phyloP scores from a whole-genome alignment of 2,888 invertebrate species.

The Melieria omissa region DNA sequence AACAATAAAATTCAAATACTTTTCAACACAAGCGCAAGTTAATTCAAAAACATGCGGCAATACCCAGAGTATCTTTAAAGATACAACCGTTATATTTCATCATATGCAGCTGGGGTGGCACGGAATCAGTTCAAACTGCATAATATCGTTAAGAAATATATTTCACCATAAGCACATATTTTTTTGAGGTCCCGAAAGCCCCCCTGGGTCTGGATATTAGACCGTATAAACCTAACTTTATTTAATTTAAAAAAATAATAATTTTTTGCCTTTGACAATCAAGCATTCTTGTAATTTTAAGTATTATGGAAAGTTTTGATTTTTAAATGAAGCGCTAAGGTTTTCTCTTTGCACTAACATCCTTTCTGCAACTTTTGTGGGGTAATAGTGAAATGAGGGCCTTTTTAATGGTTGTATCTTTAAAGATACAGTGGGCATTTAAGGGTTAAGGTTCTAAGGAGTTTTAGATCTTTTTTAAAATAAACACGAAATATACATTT shows the following conservation, averaged over 20 bases:
- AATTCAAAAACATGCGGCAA: not conserved
- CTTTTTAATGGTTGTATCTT: not conserved
- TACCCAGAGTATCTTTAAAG: constrained; percentile 9
- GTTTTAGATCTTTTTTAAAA: no score
- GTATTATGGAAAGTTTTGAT: no score
- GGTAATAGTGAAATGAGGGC: not conserved
- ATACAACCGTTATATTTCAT: not conserved
- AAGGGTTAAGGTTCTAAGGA: constrained; percentile 4
- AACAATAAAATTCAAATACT: not conserved
- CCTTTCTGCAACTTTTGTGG: not conserved
- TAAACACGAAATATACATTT: no score
- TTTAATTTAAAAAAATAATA: not conserved
- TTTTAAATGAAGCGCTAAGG: no score
- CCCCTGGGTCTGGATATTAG: not conserved
- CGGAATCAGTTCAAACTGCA: not conserved
- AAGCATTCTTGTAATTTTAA: no score
- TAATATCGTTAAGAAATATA: constrained; percentile 4
- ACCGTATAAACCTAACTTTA: not conserved
- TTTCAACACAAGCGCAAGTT: not conserved
- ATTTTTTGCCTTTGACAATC: no score
- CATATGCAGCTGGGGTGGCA: not conserved
- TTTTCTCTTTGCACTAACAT: not conserved
- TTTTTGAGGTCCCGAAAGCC: not conserved
- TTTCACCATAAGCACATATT: not conserved
- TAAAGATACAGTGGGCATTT: constrained; percentile 14